Conservation (phyloP, 2,888 invertebrate species). For the Trilocha varians region DNA sequence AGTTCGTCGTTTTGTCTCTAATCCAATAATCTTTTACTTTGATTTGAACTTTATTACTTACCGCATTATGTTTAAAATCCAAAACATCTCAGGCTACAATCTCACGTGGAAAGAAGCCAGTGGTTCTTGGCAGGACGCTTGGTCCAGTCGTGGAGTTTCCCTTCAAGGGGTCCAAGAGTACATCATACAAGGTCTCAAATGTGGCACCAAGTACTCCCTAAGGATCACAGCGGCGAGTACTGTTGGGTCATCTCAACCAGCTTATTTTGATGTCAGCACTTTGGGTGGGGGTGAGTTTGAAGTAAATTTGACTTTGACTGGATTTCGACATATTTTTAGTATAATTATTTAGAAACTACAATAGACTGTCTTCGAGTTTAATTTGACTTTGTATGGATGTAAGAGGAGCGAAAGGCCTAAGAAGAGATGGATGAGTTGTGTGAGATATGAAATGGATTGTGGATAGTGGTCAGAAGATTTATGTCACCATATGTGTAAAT, state of each 20-base stretch:
- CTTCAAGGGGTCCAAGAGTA: conserved; percentile 72
- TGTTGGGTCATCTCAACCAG: conserved; percentile 83
- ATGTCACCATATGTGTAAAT: no score
- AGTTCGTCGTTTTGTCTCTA: no score
- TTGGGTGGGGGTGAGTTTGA: conserved; percentile 67
- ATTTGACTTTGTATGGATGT: no score
- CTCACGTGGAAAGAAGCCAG: conserved; percentile 65
- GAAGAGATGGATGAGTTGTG: no score
- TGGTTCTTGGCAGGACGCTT: conserved; percentile 71
- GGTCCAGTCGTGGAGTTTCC: conserved; percentile 75
- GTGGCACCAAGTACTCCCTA: conserved; percentile 87
- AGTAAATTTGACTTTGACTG: background rate
- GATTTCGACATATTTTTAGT: no score
- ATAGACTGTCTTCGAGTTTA: no score
- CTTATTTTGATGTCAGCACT: conserved; percentile 72
- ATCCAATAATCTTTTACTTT: no score
- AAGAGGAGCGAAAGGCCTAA: no score
- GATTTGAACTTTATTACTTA: background rate
- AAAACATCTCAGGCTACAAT: conserved; percentile 50
- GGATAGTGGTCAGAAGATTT: no score
- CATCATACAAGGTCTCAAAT: conserved; percentile 80
- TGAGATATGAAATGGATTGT: no score
- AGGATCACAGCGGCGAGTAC: conserved; percentile 85
- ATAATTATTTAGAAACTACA: no score
- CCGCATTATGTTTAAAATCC: background rate